A percentile compares a stretch with the other conserved stretches of the same genome.
These are phyloP conservation scores for Nomada fucata DNA, from an alignment of 2,888 invertebrate genomes.

Conservation along the genomic window DNA sequence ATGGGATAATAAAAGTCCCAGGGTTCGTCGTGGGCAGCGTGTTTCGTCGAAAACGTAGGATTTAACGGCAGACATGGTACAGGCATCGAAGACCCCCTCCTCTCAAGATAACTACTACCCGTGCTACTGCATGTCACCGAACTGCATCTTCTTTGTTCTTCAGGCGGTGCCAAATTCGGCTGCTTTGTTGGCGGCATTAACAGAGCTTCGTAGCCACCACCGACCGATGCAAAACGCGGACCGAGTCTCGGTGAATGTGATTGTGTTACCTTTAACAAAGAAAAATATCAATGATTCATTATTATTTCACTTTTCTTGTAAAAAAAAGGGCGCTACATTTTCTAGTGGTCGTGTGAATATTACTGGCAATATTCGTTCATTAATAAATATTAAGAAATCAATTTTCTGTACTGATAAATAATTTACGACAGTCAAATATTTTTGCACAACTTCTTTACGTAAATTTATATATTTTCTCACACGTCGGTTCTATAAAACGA, in stretches of 20 bases:
- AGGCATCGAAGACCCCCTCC: constrained; percentile 92
- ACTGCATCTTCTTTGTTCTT: constrained; percentile 88
- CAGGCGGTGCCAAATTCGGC: constrained; percentile 80
- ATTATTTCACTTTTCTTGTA: neutral
- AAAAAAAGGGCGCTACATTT: too few relatives aligned
- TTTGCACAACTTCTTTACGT: too few relatives aligned
- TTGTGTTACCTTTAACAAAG: constrained; percentile 69
- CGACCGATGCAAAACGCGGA: constrained; percentile 87
- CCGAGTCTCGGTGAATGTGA: constrained; percentile 72
- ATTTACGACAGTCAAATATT: too few relatives aligned
- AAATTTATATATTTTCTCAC: too few relatives aligned
- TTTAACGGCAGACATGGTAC: constrained; percentile 89
- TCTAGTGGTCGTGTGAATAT: too few relatives aligned
- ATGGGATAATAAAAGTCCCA: constrained; percentile 88
- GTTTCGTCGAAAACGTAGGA: constrained; percentile 82
- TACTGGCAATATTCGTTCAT: too few relatives aligned
- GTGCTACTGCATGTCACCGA: constrained; percentile 94
- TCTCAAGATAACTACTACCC: constrained; percentile 92
- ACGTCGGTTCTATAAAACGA: too few relatives aligned
- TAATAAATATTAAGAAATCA: too few relatives aligned
- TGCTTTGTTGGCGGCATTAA: constrained; percentile 88
- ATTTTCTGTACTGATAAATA: too few relatives aligned
- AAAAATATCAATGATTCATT: too few relatives aligned
- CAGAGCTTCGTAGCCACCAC: constrained; percentile 89
- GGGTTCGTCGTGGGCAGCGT: constrained; percentile 83